These are phyloP conservation scores for Nowickia ferox DNA, from an alignment of 2,888 invertebrate species.

Conservation along the genomic window DNA sequence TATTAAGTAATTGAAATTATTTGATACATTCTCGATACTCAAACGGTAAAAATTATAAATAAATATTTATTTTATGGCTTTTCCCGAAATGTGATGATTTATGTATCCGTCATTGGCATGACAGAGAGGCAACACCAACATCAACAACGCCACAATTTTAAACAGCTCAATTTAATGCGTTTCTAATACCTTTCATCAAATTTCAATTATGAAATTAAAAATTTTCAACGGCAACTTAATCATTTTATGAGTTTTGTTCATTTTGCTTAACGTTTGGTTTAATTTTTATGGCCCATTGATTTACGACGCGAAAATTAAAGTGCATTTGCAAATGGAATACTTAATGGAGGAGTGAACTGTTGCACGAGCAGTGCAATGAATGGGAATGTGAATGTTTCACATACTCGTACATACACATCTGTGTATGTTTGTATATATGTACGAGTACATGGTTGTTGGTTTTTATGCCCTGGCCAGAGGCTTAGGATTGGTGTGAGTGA, in stretches of 20 bases:
- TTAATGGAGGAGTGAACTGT: conserved; percentile 48
- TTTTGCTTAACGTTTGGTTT: conserved; percentile 26
- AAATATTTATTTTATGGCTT: conserved; percentile 64
- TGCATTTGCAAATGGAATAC: conserved; percentile 74
- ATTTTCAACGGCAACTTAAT: conserved; percentile 72
- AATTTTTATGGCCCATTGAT: conserved; percentile 75
- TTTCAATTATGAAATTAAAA: conserved; percentile 72
- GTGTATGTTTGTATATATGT: no score
- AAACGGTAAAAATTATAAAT: conserved; percentile 51
- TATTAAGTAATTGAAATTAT: conserved; percentile 38
- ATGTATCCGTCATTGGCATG: conserved; percentile 71
- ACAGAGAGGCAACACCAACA: neutral
- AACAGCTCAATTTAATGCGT: conserved; percentile 63
- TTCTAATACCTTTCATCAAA: conserved; percentile 72
- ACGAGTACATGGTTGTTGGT: neutral
- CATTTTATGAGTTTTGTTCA: conserved; percentile 63
- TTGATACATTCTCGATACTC: conserved; percentile 39
- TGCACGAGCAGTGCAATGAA: conserved; percentile 4
- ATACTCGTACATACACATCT: neutral
- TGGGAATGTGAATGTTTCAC: conserved; percentile 1
- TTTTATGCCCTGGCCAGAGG: conserved; percentile 30
- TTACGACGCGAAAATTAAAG: conserved; percentile 80
- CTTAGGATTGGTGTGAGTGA: conserved; percentile 46
- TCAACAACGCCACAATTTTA: conserved; percentile 23
- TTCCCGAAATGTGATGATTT: conserved; percentile 70